Evolutionary conservation across 2,113 vertebrate genomes (phyloP), one percentile per base, ranked within the genome.

Genomic region (Cyanistes caeruleus): DNA sequence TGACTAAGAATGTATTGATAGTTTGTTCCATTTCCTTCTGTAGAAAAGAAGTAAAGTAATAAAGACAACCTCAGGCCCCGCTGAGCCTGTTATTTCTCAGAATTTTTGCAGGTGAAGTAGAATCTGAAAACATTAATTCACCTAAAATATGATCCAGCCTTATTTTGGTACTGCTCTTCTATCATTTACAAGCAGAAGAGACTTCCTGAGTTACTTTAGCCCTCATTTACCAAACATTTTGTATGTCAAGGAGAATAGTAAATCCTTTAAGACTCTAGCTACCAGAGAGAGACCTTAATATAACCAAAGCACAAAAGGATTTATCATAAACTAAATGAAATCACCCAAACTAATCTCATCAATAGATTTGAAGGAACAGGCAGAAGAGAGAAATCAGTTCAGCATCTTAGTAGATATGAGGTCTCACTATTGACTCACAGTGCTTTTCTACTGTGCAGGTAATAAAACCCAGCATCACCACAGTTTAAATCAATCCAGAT

Each of bases 241-340:
- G 28, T 77, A 41, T 37, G 21, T 80, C 46, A 85, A 76, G 82
- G 46, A 90, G 53, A 81, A 60, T 1, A 91, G 49, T 60, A 84
- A 92, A 89, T 91, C 41, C 20, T 86, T 75, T 70, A 88, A 55
- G 85, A 92, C 20, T 84, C 35, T 33, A 74, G 43, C 52, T 91
- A 59, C 27, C 52, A 73, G 56, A 72, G 11, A 35, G 28, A 81
- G 60, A 10, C 18, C 20, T 44, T 88, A 72, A 63, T 18, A 70
- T 31, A 89, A 80, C 56, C 30, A 74, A 53, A 84, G 52, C 77
- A 87, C 64, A 70, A 77, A 90, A 80, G 46, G 53, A 88, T 91
- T 94, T 89, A 72, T 78, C 31, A 77, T 81, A 44, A 83, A 85
- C 48, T 60, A 91, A 96, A 97, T 81, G 52, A 91, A 96, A 91